phyloP scores from a whole-genome alignment of 2,797 vertebrate species.

The Pseudomugil gertrudae region DNA sequence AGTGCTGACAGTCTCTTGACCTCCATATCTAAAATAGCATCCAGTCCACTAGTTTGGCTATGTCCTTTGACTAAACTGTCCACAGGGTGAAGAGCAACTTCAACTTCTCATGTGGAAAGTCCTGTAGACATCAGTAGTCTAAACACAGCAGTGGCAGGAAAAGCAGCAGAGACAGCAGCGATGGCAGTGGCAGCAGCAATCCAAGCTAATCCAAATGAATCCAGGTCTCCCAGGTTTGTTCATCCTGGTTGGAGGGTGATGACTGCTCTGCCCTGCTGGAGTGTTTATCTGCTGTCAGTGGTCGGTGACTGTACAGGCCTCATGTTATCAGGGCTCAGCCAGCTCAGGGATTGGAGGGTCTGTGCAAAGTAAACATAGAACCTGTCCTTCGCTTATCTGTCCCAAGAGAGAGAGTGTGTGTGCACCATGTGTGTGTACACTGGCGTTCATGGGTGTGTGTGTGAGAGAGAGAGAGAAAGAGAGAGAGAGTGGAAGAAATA shows the following conservation, averaged over 20 bases:
- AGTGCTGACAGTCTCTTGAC: constrained; percentile 51
- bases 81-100: constrained; percentile 64
- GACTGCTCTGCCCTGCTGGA: constrained; percentile 72
- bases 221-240: constrained; percentile 75
- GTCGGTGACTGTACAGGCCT: constrained; percentile 72
- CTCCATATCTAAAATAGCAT: constrained; percentile 70
- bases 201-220: constrained; percentile 86
- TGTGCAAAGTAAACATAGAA: constrained; percentile 81
- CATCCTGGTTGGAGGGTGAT: constrained; percentile 77
- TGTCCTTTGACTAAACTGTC: constrained; percentile 65
- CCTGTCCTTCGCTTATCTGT: constrained; percentile 84
- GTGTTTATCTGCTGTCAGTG: constrained; percentile 81
- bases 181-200: constrained; percentile 64
- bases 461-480: constrained; percentile 22
- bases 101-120: constrained; percentile 63
- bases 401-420: constrained; percentile 60
- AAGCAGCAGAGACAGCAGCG: constrained; percentile 27
- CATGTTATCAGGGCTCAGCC: constrained; percentile 81
- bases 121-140: constrained; percentile 77
- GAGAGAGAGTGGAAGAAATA: constrained; percentile 37
- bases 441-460: constrained; percentile 37
- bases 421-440: constrained; percentile 12
- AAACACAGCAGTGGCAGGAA: constrained; percentile 59
- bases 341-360: constrained; percentile 80
- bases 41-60: constrained; percentile 53